Percentiles rank a stretch among this genome's conserved stretches.
Conservation (phyloP, 2,888 invertebrate genomes). For the Drosophila peninsularis region DNA sequence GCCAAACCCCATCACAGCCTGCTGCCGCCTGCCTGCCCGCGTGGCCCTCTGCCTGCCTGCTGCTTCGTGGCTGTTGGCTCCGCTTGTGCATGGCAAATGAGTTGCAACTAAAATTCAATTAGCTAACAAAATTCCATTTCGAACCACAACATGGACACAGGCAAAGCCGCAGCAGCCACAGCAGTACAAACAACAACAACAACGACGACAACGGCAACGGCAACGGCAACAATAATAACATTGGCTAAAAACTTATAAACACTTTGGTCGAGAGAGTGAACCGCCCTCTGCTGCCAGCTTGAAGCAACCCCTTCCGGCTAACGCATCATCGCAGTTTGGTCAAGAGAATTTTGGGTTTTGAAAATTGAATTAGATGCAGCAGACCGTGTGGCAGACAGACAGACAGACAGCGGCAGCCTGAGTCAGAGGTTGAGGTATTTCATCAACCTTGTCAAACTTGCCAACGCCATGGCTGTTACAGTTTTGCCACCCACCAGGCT, state of each 20-base stretch:
- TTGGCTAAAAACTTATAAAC: constrained; percentile 75
- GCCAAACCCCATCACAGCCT: constrained; percentile 54
- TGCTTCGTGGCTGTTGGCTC: constrained; percentile 12
- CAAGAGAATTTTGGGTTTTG: constrained; percentile 78
- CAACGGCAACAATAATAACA: constrained; percentile 43
- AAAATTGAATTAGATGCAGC: constrained; percentile 81
- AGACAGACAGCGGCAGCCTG: constrained; percentile 4
- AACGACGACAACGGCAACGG: constrained; percentile 21
- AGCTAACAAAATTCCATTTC: constrained; percentile 79
- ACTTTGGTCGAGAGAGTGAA: constrained; percentile 52
- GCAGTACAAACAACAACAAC: constrained; percentile 25
- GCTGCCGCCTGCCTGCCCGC: constrained; percentile 11
- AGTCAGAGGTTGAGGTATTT: constrained; percentile 33
- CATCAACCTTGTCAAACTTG: constrained; percentile 54
- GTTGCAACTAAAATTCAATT: constrained; percentile 81
- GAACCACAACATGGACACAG: constrained; percentile 65
- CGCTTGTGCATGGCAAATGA: constrained; percentile 74
- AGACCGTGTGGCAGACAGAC: constrained; percentile 66
- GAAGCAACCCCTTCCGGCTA: constrained; percentile 36
- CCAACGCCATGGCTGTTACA: constrained; percentile 28
- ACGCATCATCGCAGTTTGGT: constrained; percentile 72
- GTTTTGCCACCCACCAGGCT: constrained; percentile 1
- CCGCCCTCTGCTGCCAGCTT: constrained; percentile 9
- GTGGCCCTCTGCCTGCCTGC: not conserved
- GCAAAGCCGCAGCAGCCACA: constrained; percentile 48